Evolutionary conservation across 1,140 invertebrate genomes (phyloP).

Genomic region (Wiebesia pumilae): DNA sequence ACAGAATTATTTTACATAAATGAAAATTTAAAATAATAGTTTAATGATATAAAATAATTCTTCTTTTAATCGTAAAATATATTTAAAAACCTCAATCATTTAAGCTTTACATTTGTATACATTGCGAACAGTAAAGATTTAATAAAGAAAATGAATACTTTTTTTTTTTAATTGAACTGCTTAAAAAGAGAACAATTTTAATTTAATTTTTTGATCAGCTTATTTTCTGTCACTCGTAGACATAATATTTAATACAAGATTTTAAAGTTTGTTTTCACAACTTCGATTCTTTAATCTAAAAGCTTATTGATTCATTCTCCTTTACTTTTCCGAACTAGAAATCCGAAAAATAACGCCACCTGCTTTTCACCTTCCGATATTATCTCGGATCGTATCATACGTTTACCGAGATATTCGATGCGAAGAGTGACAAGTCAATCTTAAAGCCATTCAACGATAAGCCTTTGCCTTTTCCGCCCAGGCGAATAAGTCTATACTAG

Average conservation of each 20-base stretch:
- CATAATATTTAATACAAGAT: not conserved
- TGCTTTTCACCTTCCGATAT: slow-evolving; percentile 25
- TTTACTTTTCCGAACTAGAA: not conserved
- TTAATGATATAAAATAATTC: not conserved
- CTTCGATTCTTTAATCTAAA: not conserved
- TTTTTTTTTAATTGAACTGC: not conserved
- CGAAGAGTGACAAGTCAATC: slow-evolving; percentile 71
- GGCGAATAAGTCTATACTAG: slow-evolving; percentile 70
- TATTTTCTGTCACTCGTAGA: not conserved
- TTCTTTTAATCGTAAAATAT: not conserved
- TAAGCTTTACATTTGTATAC: not conserved
- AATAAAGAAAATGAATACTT: slow-evolving; percentile 7
- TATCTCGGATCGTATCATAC: slow-evolving; percentile 41
- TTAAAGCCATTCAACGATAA: slow-evolving; percentile 67
- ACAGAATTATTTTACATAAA: too few relatives aligned
- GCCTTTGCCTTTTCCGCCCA: slow-evolving; percentile 72
- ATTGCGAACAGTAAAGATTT: slow-evolving; percentile 19
- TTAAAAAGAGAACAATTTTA: not conserved
- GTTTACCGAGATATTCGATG: slow-evolving; percentile 51
- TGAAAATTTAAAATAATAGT: too few relatives aligned
- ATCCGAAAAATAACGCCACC: not conserved
- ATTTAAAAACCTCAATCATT: not conserved
- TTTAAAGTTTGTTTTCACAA: not conserved
- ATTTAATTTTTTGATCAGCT: not conserved
- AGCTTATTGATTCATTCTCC: slow-evolving; percentile 4